Conservation (phyloP, 2,113 vertebrate genomes). For the Corythornis vintsioides region DNA sequence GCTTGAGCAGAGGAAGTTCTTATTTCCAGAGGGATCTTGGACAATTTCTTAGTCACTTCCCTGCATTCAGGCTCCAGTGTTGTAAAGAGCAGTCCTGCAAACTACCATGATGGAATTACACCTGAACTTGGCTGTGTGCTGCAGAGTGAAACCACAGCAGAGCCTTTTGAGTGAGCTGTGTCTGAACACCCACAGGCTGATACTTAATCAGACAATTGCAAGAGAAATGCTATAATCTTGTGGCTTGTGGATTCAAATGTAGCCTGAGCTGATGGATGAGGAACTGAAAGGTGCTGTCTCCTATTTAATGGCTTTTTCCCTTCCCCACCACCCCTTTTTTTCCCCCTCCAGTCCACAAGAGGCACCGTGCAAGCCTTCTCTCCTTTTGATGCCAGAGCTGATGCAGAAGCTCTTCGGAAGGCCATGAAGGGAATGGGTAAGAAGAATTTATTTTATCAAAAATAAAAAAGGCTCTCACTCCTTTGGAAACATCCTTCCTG, state of each 20-base stretch:
- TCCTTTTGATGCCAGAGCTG: conserved; percentile 88
- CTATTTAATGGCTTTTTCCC: not conserved
- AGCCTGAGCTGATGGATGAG: not conserved
- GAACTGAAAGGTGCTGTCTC: not conserved
- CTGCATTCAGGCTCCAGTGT: not conserved
- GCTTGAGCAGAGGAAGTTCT: not conserved
- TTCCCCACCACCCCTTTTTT: not conserved
- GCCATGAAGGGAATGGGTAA: conserved; percentile 98
- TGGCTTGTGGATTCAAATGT: not conserved
- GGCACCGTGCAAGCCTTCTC: conserved; percentile 87
- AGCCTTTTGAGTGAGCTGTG: not conserved
- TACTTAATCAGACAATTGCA: not conserved
- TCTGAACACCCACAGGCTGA: not conserved
- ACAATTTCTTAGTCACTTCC: not conserved
- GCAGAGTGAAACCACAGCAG: not conserved
- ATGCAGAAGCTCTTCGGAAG: conserved; percentile 89
- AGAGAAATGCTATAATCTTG: not conserved
- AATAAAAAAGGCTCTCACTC: not conserved
- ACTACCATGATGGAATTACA: rapidly evolving
- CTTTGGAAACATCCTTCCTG: not conserved
- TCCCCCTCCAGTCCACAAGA: conserved; percentile 64
- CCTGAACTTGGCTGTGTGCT: not conserved
- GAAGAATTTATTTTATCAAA: not conserved
- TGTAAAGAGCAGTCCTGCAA: not conserved
- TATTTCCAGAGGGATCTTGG: not conserved